Base-by-base conservation (phyloP, 2,888 invertebrate species). In the Yponomeuta cagnagella region DNA sequence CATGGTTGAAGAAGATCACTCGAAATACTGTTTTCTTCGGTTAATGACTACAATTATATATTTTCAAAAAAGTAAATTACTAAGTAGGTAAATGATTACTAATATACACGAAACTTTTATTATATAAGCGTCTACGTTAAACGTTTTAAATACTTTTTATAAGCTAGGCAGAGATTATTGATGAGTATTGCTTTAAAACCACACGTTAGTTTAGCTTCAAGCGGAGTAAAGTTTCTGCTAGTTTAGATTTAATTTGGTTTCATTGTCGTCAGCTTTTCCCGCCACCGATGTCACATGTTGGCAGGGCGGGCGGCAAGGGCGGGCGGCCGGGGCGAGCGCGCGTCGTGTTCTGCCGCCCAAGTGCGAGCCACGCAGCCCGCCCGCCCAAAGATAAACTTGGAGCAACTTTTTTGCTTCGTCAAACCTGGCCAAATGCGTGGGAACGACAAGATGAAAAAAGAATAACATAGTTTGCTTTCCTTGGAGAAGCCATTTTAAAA, bases 331-430 rank as follows among this genome's bases (percentile, higher is more conserved):
- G 74, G 75, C 82, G 86, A 78, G 77, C 79, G 81, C 85, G 83
- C 86, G 84, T 76, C 78, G 80, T 83, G 80, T 76, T 88, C 82
- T 89, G 89, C 79, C 84, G 82, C 68, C 68, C 71, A 67, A 70
- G 1, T 43, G 23, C 15, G 37, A 76, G 74, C 72, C 73, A 71
- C 74, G 73, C 80, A 80, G 80, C 79, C 81, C 82, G 81, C 81
- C 79, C 77, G 74, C 63, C 70, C 31, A 33, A 65, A 10, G 74
- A 73, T 71, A 10, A 71, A 71, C 72, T 73, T 70, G 48, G 15
- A 10, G 10, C 64, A 66, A 73, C 69, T 64, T 66, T 72, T 48
- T 23, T 68, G 31, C 37, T 37, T 48, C 8, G 52, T 15, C 52
- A 58, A 15, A 15, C 52, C 52, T 58, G 15, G 33, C 33, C 33